Evolutionary conservation across 2,888 invertebrate genomes (phyloP).

Genomic region (Himalopsyche japonica): DNA sequence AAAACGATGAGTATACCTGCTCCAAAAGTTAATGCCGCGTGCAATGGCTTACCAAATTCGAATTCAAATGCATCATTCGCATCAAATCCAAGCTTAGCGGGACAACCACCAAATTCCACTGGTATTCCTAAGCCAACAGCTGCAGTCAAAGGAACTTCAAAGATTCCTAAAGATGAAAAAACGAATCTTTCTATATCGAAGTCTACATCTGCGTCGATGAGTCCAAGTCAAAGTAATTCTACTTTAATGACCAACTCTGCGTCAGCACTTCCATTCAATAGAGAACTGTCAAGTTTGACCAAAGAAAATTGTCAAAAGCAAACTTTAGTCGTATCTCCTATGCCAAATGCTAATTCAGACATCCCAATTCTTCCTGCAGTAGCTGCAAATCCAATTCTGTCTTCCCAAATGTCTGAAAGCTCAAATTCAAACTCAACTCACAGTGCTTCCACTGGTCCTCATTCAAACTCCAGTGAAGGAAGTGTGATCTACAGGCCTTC

Average conservation of each 20-base stretch:
- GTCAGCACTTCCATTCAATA: slow-evolving; percentile 55
- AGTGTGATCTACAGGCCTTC: slow-evolving; percentile 75
- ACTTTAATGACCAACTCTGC: slow-evolving; percentile 55
- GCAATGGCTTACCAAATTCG: slow-evolving; percentile 34
- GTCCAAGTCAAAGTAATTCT: slow-evolving; percentile 62
- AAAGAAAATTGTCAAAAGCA: slow-evolving; percentile 58
- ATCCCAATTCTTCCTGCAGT: slow-evolving; percentile 39
- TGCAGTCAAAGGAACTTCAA: slow-evolving; percentile 87
- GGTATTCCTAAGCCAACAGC: slow-evolving; percentile 91
- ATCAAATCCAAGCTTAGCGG: slow-evolving; percentile 24
- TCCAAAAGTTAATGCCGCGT: slow-evolving; percentile 30
- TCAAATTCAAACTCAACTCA: slow-evolving; percentile 61
- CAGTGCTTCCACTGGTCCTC: slow-evolving; percentile 67
- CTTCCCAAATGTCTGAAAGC: slow-evolving; percentile 70
- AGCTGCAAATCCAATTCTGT: slow-evolving; percentile 25
- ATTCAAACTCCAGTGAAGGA: slow-evolving; percentile 73
- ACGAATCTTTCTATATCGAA: slow-evolving; percentile 60
- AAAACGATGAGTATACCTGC: slow-evolving; percentile 23
- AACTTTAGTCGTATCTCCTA: slow-evolving; percentile 72
- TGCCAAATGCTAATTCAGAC: slow-evolving; percentile 61
- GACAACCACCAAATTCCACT: slow-evolving; percentile 32
- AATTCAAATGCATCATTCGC: slow-evolving; percentile 37
- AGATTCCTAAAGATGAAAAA: slow-evolving; percentile 66
- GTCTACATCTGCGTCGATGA: slow-evolving; percentile 51
- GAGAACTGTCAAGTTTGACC: slow-evolving; percentile 59